Evolutionary conservation across 2,113 vertebrate genomes (phyloP), one percentile per base, ranked within the genome.

Genomic region (Rhinoptilus africanus): DNA sequence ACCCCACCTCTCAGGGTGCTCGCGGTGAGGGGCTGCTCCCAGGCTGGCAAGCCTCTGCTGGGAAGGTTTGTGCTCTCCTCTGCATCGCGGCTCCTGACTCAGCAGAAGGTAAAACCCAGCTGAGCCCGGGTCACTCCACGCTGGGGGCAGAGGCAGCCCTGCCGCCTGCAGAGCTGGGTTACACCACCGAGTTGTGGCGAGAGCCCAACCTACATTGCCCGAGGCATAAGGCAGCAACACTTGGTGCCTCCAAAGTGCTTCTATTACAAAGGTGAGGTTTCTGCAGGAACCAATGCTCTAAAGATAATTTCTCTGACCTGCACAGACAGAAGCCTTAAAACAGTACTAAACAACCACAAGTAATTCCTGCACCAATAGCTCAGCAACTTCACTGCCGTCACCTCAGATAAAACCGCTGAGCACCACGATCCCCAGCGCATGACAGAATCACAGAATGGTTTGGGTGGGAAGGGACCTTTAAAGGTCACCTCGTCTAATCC

Each of bases 141-240:
- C 76, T 45, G 2, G 0, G 18, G 62, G 69, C 62, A 85, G 27
- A 50, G 56, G 45, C 27, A 41, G 26, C 35, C 74, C 45, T 0
- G 3, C 14, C 32, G 30, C 48, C 16, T 15, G 47, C 4, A 62
- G 9, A 45, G 57, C 50, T 48, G 1, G 2, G 53, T 67, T 43
- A 47, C 69, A 57, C 30, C 34, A 76, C 51, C 0, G 1, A 82
- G 51, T 11, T 34, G 57, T 1, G 3, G 39, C 39, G 48, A 82
- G 28, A 72, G 50, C 20, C 39, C 60, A 77, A 39, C 23, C 51
- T 16, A 11, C 20, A 8, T 34, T 1, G 4, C 59, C 72, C 1
- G 0, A 41, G 37, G 57, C 18, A 7, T 5, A 28, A 54, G 8
- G 45, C 39, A 66, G 45, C 0, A 0, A 16, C 43, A 50, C 12